Conservation (phyloP, 1,140 invertebrate species). For the Arctopsyche grandis region DNA sequence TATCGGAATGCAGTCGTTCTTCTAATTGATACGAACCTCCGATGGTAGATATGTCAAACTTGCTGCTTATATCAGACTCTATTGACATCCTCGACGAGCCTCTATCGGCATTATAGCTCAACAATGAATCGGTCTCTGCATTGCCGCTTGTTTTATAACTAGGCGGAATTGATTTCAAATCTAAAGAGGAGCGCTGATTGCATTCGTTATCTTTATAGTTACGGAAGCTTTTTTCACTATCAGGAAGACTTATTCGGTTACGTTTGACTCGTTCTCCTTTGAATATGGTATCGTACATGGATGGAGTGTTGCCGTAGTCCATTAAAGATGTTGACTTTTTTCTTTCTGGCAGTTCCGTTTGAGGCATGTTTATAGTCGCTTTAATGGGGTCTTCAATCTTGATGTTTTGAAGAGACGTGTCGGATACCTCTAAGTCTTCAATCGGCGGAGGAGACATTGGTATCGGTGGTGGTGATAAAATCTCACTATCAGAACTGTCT, state of each 20-base stretch:
- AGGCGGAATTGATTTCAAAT: slow-evolving; percentile 60
- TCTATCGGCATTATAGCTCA: slow-evolving; percentile 64
- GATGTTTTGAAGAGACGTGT: slow-evolving; percentile 15
- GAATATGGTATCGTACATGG: slow-evolving; percentile 66
- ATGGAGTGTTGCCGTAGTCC: slow-evolving; percentile 65
- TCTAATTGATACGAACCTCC: slow-evolving; percentile 38
- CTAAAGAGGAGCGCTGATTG: slow-evolving; percentile 54
- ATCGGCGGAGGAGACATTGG: slow-evolving; percentile 79
- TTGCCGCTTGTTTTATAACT: slow-evolving; percentile 59
- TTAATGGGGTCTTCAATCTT: slow-evolving; percentile 4
- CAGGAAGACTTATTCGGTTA: slow-evolving; percentile 62
- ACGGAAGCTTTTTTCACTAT: slow-evolving; percentile 53
- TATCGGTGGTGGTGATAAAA: slow-evolving; percentile 83
- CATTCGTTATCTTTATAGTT: slow-evolving; percentile 57
- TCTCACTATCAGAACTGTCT: slow-evolving; percentile 85
- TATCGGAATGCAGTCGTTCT: slow-evolving; percentile 57
- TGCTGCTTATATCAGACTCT: slow-evolving; percentile 65
- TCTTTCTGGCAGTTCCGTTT: slow-evolving; percentile 53
- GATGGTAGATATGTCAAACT: slow-evolving; percentile 61
- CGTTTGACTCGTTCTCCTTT: slow-evolving; percentile 65
- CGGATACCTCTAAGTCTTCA: slow-evolving; percentile 66
- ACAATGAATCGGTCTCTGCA: slow-evolving; percentile 63
- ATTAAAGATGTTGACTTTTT: slow-evolving; percentile 64
- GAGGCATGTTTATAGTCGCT: background rate
- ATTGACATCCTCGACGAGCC: slow-evolving; percentile 64